Evolutionary conservation across 2,888 invertebrate species (phyloP).

Genomic region (Eupithecia subumbrata): DNA sequence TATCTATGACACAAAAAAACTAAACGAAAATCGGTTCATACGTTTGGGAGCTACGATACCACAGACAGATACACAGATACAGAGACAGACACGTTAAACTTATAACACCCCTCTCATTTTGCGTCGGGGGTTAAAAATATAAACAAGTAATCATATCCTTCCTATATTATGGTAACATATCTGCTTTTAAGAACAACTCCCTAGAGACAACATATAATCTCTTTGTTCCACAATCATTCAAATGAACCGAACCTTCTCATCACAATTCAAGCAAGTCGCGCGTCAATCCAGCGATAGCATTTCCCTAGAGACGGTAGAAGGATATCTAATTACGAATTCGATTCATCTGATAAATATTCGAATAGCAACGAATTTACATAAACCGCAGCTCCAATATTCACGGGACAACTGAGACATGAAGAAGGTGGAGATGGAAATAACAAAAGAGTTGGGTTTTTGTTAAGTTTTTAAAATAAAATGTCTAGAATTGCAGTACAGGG

Average conservation of each 20-base stretch:
- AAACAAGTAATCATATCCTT: background rate
- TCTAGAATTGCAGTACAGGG: background rate
- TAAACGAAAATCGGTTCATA: too few relatives aligned
- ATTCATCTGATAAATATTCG: slow-evolving; percentile 78
- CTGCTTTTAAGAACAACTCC: background rate
- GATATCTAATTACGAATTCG: slow-evolving; percentile 80
- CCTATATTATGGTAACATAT: background rate
- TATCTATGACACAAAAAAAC: too few relatives aligned
- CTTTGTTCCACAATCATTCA: slow-evolving; percentile 17
- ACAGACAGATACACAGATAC: too few relatives aligned
- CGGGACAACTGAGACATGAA: slow-evolving; percentile 30
- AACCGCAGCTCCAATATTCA: slow-evolving; percentile 44
- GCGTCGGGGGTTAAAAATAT: background rate
- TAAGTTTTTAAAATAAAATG: background rate
- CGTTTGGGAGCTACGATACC: too few relatives aligned
- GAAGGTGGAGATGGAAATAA: slow-evolving; percentile 19
- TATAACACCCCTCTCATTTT: too few relatives aligned
- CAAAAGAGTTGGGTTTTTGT: background rate
- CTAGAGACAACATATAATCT: background rate
- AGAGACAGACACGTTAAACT: too few relatives aligned
- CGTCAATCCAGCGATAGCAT: slow-evolving; percentile 68
- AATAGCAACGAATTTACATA: slow-evolving; percentile 72
- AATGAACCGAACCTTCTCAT: slow-evolving; percentile 43
- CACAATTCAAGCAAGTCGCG: slow-evolving; percentile 66
- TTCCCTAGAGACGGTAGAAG: slow-evolving; percentile 71